These are phyloP conservation scores for Enteromius thamalakanensis DNA, from an alignment of 2,797 vertebrate genomes.

Conservation along the genomic window DNA sequence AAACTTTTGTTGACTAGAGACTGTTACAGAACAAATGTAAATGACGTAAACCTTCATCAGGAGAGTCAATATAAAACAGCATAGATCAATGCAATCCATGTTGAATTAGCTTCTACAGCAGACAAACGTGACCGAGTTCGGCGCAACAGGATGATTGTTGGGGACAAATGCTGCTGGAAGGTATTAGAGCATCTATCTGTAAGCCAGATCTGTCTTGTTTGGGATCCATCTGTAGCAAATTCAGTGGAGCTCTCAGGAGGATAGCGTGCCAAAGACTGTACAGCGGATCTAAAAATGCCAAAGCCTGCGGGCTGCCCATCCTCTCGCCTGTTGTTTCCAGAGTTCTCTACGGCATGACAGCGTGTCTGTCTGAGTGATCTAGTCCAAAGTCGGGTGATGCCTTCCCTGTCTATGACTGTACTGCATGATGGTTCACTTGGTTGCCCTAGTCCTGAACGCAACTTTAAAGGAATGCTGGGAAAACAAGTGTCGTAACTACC, in stretches of 20 bases:
- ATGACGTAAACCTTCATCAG: neutral
- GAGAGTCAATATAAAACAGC: neutral
- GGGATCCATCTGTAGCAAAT: constrained; percentile 44
- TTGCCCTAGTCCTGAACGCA: constrained; percentile 20
- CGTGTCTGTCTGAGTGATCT: neutral
- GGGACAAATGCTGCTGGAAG: constrained; percentile 25
- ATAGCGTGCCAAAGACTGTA: constrained; percentile 42
- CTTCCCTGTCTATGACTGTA: constrained; percentile 18
- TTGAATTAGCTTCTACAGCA: neutral
- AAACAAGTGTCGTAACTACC: neutral
- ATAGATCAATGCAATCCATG: constrained; percentile 31
- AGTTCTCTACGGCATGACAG: neutral
- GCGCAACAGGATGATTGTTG: constrained; percentile 23
- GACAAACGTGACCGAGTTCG: constrained; percentile 14
- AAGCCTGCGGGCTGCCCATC: constrained; percentile 31
- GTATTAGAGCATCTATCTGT: constrained; percentile 51
- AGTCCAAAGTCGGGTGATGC: neutral
- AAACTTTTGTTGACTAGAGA: neutral
- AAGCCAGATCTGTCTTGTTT: constrained; percentile 41
- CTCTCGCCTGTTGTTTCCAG: constrained; percentile 28
- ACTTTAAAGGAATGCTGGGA: neutral
- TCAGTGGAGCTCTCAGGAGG: constrained; percentile 32
- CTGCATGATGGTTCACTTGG: neutral
- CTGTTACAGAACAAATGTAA: neutral
- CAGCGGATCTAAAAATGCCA: constrained; percentile 9